These are phyloP conservation scores for Melanotaenia pygmaea DNA, from an alignment of 2,797 vertebrate genomes.

Conservation along the genomic window DNA sequence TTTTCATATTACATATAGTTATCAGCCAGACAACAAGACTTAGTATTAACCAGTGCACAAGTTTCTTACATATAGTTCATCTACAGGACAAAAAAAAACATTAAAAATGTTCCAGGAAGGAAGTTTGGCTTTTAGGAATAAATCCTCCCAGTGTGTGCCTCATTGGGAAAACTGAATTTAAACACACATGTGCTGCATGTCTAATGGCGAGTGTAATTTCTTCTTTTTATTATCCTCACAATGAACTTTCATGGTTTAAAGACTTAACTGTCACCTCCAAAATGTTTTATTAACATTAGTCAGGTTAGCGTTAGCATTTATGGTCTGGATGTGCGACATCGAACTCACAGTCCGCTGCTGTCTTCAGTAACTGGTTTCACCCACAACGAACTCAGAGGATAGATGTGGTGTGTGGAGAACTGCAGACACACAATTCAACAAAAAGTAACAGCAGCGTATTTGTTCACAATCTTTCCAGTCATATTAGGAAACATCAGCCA, in stretches of 20 bases:
- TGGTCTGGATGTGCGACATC: background rate
- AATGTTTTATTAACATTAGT: background rate
- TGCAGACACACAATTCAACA: slow-evolving; percentile 62
- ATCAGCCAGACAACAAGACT: background rate
- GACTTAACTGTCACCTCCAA: background rate
- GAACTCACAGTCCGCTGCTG: slow-evolving; percentile 87
- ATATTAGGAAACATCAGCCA: background rate
- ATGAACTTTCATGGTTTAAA: background rate
- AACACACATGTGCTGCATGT: background rate
- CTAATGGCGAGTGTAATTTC: background rate
- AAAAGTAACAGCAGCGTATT: background rate
- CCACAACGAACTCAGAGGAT: slow-evolving; percentile 92
- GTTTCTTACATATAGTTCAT: background rate
- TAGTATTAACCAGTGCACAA: background rate
- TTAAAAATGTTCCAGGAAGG: background rate
- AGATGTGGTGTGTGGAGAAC: slow-evolving; percentile 94
- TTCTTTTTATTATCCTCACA: background rate
- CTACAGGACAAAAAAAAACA: background rate
- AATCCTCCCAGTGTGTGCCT: background rate
- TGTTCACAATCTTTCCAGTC: background rate
- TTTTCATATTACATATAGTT: background rate
- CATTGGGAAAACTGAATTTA: background rate
- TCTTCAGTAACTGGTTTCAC: slow-evolving; percentile 92
- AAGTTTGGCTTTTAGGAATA: slow-evolving; percentile 1
- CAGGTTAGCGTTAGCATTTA: slow-evolving; percentile 1